Percentiles rank a stretch among this genome's conserved stretches.
Conservation (phyloP, 2,797 vertebrate genomes). For the Natrix natrix region DNA sequence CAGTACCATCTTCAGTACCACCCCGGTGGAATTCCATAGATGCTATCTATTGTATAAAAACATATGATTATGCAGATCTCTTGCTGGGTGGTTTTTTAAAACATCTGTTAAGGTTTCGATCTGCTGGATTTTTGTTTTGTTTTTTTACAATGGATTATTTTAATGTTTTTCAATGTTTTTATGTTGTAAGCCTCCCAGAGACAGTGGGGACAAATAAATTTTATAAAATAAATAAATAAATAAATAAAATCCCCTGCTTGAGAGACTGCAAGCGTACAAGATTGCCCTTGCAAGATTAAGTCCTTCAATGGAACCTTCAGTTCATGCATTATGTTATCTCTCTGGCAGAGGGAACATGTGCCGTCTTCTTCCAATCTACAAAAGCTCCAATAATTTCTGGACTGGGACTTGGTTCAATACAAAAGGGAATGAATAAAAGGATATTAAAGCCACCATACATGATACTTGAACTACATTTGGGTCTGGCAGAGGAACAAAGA, state of each 20-base stretch:
- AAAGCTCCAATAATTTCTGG: not conserved
- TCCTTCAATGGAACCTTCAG: not conserved
- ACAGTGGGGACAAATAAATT: not conserved
- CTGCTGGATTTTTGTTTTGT: not conserved
- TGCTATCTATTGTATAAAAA: not conserved
- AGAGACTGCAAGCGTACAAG: not conserved
- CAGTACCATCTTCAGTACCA: not conserved
- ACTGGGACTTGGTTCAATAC: not conserved
- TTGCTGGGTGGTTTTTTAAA: not conserved
- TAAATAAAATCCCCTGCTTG: not conserved
- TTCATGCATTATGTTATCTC: not conserved
- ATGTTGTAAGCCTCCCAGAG: not conserved
- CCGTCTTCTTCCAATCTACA: not conserved
- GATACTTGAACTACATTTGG: not conserved
- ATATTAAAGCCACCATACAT: not conserved
- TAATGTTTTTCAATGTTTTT: not conserved
- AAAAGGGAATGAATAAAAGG: not conserved
- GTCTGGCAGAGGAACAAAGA: constrained; percentile 3
- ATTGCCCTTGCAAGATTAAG: not conserved
- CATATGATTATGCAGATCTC: not conserved
- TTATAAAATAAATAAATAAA: not conserved
- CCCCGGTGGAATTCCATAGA: too few species aligned
- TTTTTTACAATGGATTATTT: not conserved
- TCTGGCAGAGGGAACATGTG: not conserved
- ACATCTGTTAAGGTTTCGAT: not conserved